Conservation (phyloP, 2,888 invertebrate species). For the Pasiphila rectangulata region DNA sequence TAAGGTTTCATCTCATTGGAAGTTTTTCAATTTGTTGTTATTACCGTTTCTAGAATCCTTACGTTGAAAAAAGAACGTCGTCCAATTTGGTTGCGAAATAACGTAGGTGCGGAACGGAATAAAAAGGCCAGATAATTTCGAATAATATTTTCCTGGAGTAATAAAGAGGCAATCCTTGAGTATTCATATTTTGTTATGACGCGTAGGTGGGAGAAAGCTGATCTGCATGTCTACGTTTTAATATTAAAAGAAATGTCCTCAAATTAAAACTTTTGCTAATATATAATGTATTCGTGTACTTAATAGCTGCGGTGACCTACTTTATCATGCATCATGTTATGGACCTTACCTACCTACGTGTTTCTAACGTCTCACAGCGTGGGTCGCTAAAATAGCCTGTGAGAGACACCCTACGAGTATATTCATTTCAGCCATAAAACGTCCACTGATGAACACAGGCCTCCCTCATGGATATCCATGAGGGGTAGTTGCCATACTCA, state of each 20-base stretch:
- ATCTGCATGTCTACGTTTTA: slow-evolving; percentile 19
- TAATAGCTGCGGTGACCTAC: slow-evolving; percentile 27
- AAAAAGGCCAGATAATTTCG: slow-evolving; percentile 20
- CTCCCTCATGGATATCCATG: too few relatives aligned
- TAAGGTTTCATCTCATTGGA: slow-evolving; percentile 9
- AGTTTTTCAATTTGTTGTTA: slow-evolving; percentile 16
- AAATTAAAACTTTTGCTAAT: slow-evolving; percentile 20
- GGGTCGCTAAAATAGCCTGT: not conserved
- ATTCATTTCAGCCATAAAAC: too few relatives aligned
- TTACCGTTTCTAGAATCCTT: slow-evolving; percentile 10
- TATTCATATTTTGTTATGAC: slow-evolving; percentile 15
- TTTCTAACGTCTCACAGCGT: slow-evolving; percentile 8
- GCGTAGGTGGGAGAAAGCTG: slow-evolving; percentile 20
- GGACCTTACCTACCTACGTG: slow-evolving; percentile 19
- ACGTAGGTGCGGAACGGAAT: slow-evolving; percentile 5
- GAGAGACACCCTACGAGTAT: not conserved
- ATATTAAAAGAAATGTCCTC: slow-evolving; percentile 16
- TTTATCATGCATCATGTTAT: slow-evolving; percentile 15
- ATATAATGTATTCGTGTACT: slow-evolving; percentile 13
- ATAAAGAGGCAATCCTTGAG: slow-evolving; percentile 19
- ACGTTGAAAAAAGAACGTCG: not conserved
- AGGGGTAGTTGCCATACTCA: too few relatives aligned
- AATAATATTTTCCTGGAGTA: slow-evolving; percentile 20
- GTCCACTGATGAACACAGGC: too few relatives aligned
- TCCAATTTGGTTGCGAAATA: slow-evolving; percentile 20